Base-by-base conservation (phyloP, 2,113 vertebrate species). In the Microtus ochrogaster region DNA sequence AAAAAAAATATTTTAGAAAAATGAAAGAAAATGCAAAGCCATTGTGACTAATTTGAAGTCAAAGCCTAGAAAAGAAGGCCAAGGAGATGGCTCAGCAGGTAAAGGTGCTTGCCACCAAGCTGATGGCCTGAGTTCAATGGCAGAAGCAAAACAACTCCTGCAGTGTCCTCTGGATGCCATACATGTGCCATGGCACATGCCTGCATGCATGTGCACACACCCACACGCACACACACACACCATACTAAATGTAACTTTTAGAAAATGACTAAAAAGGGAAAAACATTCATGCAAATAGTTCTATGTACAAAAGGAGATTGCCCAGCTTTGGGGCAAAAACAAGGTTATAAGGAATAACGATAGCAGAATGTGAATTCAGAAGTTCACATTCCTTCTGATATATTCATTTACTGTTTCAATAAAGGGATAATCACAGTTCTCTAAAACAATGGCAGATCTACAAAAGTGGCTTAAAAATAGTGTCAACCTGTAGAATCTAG, bases 371-470 rank as follows among this genome's bases (percentile, higher is more conserved):
- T 79, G 26, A 95, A 72, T 55, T 79, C n/a, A 26, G 36, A 49
- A 94, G 26, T 72, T 93, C 63, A 85, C 41, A 87, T 24, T 89
- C n/a, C 44, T 94, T 84, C 49, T 47, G 21, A 83, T 41, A 83
- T 30, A 9, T 63, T 63, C 12, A 78, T 79, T 92, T 89, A 66
- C 16, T 65, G 55, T 88, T 86, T 96, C 85, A 89, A 52, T 72
- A 84, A 94, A 89, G 11, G 36, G 7, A 28, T 94, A 81, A 94
- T 86, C 79, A 88, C 47, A 94, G 68, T n/a, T 79, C 5, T 92
- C 21, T 11, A 74, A 91, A 92, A 90, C 49, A 95, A 94, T 77
- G 49, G 33, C 36, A 91, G 81, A 94, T 96, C 58, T 93, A 96
- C 91, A 47, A 90, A 91, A 44, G 61, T 65, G 22, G 8, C 36